phyloP scores from a whole-genome alignment of 1,140 invertebrate species.

The Hydropsyche tenuis region DNA sequence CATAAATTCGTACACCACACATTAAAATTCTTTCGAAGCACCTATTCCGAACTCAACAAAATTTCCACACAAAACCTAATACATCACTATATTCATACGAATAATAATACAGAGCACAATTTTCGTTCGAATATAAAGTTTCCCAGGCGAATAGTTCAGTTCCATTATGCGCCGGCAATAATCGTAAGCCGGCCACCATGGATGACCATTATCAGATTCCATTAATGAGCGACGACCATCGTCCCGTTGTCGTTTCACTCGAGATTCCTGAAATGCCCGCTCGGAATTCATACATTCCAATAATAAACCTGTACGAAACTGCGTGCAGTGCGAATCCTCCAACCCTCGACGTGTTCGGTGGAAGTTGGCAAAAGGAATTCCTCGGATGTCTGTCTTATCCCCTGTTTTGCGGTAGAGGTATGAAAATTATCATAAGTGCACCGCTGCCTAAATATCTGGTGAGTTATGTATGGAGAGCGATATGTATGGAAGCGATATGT shows the following conservation, averaged over 20 bases:
- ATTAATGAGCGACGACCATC: slow-evolving; percentile 21
- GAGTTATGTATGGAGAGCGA: neutral
- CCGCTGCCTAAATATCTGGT: neutral
- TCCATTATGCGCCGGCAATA: slow-evolving; percentile 25
- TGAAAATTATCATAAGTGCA: slow-evolving; percentile 34
- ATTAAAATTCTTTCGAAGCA: too few relatives aligned
- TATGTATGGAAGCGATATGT: too few relatives aligned
- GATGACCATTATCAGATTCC: slow-evolving; percentile 49
- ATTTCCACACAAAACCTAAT: too few relatives aligned
- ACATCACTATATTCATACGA: too few relatives aligned
- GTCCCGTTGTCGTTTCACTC: neutral
- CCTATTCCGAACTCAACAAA: too few relatives aligned
- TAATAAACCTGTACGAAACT: slow-evolving; percentile 41
- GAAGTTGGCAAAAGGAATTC: slow-evolving; percentile 30
- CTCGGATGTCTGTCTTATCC: slow-evolving; percentile 8
- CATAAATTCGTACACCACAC: too few relatives aligned
- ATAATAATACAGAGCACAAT: neutral
- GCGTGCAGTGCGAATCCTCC: neutral
- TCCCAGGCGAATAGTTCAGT: neutral
- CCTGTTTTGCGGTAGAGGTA: neutral
- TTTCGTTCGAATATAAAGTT: neutral
- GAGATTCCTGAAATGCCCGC: slow-evolving; percentile 41
- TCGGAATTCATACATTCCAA: slow-evolving; percentile 48
- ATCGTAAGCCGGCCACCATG: slow-evolving; percentile 24
- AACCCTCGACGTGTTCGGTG: slow-evolving; percentile 5